These are phyloP conservation scores for Gallinago undulata DNA, from an alignment of 2,113 vertebrate species.

Conservation along the genomic window DNA sequence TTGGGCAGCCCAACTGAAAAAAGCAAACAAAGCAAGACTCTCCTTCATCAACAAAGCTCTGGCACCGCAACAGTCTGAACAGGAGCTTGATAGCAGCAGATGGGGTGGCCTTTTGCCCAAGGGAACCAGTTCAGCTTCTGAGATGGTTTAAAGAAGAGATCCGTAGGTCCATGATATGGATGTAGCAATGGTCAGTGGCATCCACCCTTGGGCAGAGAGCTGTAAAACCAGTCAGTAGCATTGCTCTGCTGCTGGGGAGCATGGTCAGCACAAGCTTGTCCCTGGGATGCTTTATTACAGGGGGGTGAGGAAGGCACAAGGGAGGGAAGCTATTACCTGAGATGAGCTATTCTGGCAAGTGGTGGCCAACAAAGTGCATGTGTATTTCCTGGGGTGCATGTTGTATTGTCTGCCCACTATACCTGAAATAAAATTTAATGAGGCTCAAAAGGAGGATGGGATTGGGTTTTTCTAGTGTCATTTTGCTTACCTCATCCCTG, in stretches of 20 bases:
- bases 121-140: not conserved
- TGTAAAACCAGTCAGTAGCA: not conserved
- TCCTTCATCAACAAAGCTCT: not conserved
- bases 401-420: not conserved
- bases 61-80: not conserved
- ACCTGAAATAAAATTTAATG: not conserved
- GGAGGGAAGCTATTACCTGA: not conserved
- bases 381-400: not conserved
- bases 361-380: fast-evolving
- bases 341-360: not conserved
- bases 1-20: not conserved
- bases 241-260: not conserved
- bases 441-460: not conserved
- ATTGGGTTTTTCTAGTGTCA: not conserved
- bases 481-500: not conserved
- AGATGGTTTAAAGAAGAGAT: not conserved
- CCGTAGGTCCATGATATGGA: fast-evolving
- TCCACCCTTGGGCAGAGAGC: not conserved
- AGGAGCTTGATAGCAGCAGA: not conserved
- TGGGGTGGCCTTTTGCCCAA: not conserved
- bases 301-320: not conserved
- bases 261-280: not conserved
- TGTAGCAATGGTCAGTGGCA: not conserved
- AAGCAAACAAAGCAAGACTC: not conserved
- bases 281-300: not conserved